Percentiles rank a stretch among this genome's conserved stretches.
phyloP scores from a whole-genome alignment of 2,888 invertebrate species.

The Drosophila percnosoma region DNA sequence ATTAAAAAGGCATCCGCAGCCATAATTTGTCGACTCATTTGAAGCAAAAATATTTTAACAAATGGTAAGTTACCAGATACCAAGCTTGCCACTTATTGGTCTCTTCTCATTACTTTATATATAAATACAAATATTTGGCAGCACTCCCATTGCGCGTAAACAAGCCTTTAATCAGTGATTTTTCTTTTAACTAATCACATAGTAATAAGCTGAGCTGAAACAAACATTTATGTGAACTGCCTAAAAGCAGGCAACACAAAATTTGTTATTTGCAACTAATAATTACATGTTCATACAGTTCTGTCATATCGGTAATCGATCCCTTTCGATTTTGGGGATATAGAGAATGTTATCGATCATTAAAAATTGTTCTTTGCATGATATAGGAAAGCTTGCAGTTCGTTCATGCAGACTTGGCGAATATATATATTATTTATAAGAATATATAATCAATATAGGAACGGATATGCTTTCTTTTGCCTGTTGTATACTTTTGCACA shows the following conservation, averaged over 20 bases:
- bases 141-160: neutral
- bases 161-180: neutral
- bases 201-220: neutral
- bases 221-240: constrained; percentile 38
- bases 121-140: neutral
- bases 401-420: neutral
- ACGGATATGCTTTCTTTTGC: neutral
- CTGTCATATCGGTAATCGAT: neutral
- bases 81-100: neutral
- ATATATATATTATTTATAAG: too few species aligned
- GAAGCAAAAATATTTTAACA: neutral
- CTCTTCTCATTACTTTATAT: neutral
- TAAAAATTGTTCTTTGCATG: neutral
- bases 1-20: neutral
- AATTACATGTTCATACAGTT: constrained; percentile 28
- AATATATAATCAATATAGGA: neutral
- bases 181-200: neutral
- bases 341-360: neutral
- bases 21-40: neutral
- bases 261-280: neutral
- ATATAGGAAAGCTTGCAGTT: neutral
- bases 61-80: neutral
- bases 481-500: neutral
- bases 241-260: constrained; percentile 64
- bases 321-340: neutral